Base-by-base conservation (phyloP, 2,888 invertebrate species). In the Thera obeliscata region DNA sequence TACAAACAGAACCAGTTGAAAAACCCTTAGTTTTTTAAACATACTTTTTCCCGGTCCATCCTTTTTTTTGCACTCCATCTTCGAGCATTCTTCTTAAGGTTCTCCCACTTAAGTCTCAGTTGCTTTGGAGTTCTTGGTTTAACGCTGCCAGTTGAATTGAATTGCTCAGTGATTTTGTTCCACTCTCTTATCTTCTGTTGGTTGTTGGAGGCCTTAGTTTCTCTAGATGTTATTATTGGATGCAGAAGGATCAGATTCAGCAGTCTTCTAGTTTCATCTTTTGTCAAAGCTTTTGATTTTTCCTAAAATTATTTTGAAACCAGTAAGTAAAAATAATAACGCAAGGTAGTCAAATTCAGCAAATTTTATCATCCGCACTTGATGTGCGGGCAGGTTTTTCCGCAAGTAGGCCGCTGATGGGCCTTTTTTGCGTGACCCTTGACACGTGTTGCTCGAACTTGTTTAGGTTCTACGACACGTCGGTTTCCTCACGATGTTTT, bases 51-150 rank as follows among this genome's bases (percentile, higher is more conserved):
- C 7, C 46, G 50, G 8, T 64, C 58, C 35, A 35, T 35, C 12
- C 57, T 52, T 35, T 52, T 57, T 5, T 64, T 52, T 1, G 64
- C 43, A 22, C 43, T 58, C 35, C 64, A 5, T 64, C 52, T 64
- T 54, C 64, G 57, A 9, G 64, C 64, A 46, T 52, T 58, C 33
- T 64, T 64, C 35, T 64, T 64, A 0, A 64, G 36, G 36, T 64
- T 64, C 43, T 64, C 64, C 64, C 64, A 64, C n/a, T 64, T 64
- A 3, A 58, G 52, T 2, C 58, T 8, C 1, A 64, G 57, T 58
- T 64, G 64, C 36, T 54, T 58, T 2, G 64, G 41, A 2, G 64
- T 64, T 8, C 64, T 52, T 0, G 57, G 63, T 11, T 36, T 33
- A 2, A 58, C 46, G 2, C 64, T 58, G 52, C 33, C 52, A 2